These are phyloP conservation scores for Ricordea florida DNA, from an alignment of 92 coral and sea anemone species.

Conservation along the genomic window DNA sequence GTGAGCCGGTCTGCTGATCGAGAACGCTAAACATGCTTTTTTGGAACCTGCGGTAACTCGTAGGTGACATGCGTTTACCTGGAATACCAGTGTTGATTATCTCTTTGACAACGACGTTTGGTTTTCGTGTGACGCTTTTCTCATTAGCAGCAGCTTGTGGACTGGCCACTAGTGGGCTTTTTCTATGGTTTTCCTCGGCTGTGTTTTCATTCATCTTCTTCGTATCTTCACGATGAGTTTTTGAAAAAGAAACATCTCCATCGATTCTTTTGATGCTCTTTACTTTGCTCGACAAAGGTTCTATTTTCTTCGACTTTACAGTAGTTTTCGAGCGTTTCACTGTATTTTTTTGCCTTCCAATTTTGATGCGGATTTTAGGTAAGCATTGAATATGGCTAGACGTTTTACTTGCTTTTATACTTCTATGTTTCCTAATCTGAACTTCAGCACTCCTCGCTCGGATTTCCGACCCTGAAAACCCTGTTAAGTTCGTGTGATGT, in stretches of 20 bases:
- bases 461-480: background rate
- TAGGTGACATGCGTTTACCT: slow-evolving; percentile 64
- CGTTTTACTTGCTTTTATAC: too few relatives aligned
- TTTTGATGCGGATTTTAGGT: too few relatives aligned
- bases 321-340: too few relatives aligned
- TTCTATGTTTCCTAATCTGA: background rate
- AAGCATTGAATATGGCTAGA: too few relatives aligned
- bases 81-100: slow-evolving; percentile 91
- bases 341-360: too few relatives aligned
- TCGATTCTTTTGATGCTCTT: too few relatives aligned
- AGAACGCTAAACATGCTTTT: slow-evolving; percentile 84
- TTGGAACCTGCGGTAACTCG: slow-evolving; percentile 73
- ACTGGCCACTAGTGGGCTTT: background rate
- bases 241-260: too few relatives aligned
- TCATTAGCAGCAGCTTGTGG: slow-evolving; percentile 18
- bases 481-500: background rate
- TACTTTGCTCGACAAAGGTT: too few relatives aligned
- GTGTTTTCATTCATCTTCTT: too few relatives aligned
- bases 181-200: background rate
- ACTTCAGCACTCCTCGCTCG: background rate
- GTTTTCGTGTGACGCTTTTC: slow-evolving; percentile 54
- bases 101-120: slow-evolving; percentile 76
- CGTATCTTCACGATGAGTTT: too few relatives aligned
- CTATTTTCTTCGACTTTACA: too few relatives aligned
- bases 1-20: slow-evolving; percentile 38